phyloP scores from a whole-genome alignment of 2,888 invertebrate species.

The Cephus sareptanus region DNA sequence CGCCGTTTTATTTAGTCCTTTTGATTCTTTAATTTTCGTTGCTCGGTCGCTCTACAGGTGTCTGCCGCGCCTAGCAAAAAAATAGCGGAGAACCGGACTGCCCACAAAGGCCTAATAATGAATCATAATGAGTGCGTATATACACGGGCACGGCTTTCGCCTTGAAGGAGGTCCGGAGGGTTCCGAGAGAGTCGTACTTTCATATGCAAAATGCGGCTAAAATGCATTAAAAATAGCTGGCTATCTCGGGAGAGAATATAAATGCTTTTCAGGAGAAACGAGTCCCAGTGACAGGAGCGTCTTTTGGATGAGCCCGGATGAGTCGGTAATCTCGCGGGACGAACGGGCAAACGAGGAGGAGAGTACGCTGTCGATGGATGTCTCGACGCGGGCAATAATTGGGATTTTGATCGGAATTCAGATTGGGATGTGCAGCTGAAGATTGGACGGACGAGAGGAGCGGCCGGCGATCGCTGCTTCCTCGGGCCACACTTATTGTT shows the following conservation, averaged over 20 bases:
- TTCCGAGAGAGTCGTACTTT: constrained; percentile 41
- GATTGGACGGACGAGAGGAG: too few relatives aligned
- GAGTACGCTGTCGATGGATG: too few relatives aligned
- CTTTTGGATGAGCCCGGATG: too few relatives aligned
- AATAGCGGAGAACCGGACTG: constrained; percentile 50
- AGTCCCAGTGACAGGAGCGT: too few relatives aligned
- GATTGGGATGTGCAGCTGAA: too few relatives aligned
- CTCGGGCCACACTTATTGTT: constrained; percentile 50
- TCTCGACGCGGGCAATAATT: too few relatives aligned
- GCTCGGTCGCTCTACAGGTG: constrained; percentile 51
- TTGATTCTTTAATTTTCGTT: constrained; percentile 39
- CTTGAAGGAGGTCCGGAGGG: constrained; percentile 17
- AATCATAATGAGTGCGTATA: constrained; percentile 51
- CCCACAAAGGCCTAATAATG: constrained; percentile 57
- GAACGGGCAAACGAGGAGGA: too few relatives aligned
- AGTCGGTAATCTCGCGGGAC: too few relatives aligned
- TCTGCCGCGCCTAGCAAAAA: constrained; percentile 50
- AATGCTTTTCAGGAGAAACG: too few relatives aligned
- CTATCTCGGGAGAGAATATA: too few relatives aligned
- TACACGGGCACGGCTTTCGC: constrained; percentile 10
- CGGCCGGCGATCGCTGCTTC: background rate
- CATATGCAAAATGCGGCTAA: constrained; percentile 46
- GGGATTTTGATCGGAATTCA: too few relatives aligned
- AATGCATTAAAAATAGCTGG: too few relatives aligned
- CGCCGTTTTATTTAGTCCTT: constrained; percentile 37